Conservation (phyloP, 2,888 invertebrate species). For the Calameuta pallipes region DNA sequence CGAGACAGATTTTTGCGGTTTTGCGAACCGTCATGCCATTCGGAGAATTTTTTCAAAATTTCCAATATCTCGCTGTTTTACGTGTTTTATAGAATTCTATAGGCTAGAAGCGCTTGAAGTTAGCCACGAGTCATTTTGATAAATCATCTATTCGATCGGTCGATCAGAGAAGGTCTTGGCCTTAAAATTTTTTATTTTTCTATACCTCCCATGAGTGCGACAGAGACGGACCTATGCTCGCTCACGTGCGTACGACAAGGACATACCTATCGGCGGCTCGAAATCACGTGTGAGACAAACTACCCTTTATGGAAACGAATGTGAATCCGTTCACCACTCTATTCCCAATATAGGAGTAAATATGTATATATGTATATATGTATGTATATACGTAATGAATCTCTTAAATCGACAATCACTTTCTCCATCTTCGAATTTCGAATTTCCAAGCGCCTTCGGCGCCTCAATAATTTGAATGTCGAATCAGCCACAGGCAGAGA, state of each 20-base stretch:
- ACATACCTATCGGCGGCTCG: neutral
- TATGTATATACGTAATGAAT: neutral
- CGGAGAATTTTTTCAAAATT: neutral
- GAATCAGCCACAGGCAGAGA: neutral
- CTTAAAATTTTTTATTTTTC: neutral
- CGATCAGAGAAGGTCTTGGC: neutral
- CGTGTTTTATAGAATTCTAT: neutral
- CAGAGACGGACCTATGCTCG: neutral
- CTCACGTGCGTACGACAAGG: neutral
- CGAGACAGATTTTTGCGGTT: neutral
- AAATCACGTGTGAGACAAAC: neutral
- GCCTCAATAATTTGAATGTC: neutral
- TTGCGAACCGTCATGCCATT: neutral
- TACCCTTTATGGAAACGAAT: neutral
- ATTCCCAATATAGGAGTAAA: neutral
- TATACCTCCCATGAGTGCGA: neutral
- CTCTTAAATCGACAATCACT: neutral
- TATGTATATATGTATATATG: neutral
- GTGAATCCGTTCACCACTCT: neutral
- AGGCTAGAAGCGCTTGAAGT: neutral
- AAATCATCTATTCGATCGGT: neutral
- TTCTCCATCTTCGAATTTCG: neutral
- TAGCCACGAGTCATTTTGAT: neutral
- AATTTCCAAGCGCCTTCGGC: neutral
- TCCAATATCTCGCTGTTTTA: neutral